These are phyloP conservation scores for Mythimna pallens DNA, from an alignment of 2,888 invertebrate species.

Conservation along the genomic window DNA sequence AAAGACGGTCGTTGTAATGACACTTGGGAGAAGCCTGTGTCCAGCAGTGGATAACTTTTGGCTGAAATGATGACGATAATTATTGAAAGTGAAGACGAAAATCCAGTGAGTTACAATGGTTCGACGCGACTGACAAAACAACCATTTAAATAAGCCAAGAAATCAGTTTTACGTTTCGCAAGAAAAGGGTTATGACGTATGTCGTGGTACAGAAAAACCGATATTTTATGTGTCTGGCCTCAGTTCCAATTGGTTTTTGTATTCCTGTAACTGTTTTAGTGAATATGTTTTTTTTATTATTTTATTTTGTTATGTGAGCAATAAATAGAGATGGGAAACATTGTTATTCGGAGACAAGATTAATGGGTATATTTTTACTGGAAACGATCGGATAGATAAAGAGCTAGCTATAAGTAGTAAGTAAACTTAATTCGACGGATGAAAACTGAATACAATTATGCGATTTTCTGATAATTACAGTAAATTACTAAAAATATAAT, in stretches of 20 bases:
- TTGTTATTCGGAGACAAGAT: constrained; percentile 21
- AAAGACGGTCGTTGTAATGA: too few relatives aligned
- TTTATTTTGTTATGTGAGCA: constrained; percentile 32
- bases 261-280: constrained; percentile 43
- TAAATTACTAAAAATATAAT: too few relatives aligned
- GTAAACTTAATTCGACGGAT: too few relatives aligned
- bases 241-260: constrained; percentile 48
- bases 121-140: constrained; percentile 62
- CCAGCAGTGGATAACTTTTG: too few relatives aligned
- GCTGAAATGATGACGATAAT: too few relatives aligned
- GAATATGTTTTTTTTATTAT: constrained; percentile 43
- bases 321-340: constrained; percentile 26
- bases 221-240: constrained; percentile 57
- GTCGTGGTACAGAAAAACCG: constrained; percentile 56
- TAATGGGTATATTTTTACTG: not conserved
- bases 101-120: constrained; percentile 38
- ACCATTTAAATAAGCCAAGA: constrained; percentile 75
- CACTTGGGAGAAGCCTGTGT: too few relatives aligned
- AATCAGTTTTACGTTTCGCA: constrained; percentile 74
- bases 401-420: not conserved
- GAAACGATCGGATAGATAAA: not conserved
- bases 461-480: too few relatives aligned
- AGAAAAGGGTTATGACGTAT: constrained; percentile 69
- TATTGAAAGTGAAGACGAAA: not conserved
- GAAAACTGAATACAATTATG: too few relatives aligned